Base-by-base conservation (phyloP, 2,797 vertebrate genomes). In the Dromococcyx pavoninus region DNA sequence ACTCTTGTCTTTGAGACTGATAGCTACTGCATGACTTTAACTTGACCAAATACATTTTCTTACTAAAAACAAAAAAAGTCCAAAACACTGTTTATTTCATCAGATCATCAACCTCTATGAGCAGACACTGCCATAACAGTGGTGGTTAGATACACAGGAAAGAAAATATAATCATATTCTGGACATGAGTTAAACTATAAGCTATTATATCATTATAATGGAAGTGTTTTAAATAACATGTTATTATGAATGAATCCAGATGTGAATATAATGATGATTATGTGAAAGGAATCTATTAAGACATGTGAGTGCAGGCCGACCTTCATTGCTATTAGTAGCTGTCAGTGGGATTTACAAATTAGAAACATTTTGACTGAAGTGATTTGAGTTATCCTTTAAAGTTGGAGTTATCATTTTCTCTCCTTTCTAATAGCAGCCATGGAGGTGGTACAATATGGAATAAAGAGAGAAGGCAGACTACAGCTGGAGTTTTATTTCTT, bases 401-500 rank as follows among this genome's bases (percentile, higher is more conserved):
- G 56, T 58, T 91, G 81, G 27, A 53, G 24, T 61, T 92, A 57
- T 41, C 25, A 16, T 67, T 70, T 88, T 51, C 44, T 75, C 39
- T 75, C 19, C 57, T 75, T 86, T 88, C 48, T 83, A 82, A 46
- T 35, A 78, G 35, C 60, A 91, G 9, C 15, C 32, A 33, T 65
- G 51, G 82, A 88, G 58, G 71, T 60, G 18, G 35, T 70, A 73
- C 22, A 76, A 65, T 32, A 82, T 23, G 30, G 37, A 86, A 86
- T 53, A 76, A 84, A 71, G 57, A 73, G 92, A 79, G 44, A 85
- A 86, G 57, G 30, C 88, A 94, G 79, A 57, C 54, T 81, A 51
- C 65, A 89, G 70, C 67, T 77, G 72, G 54, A 88, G 84, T 94
- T 93, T 95, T 89, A 61, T 93, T 93, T 96, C 64, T 88, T 93